These are phyloP conservation scores for Heliothis peltigera DNA, from an alignment of 2,888 invertebrate genomes.

Conservation along the genomic window DNA sequence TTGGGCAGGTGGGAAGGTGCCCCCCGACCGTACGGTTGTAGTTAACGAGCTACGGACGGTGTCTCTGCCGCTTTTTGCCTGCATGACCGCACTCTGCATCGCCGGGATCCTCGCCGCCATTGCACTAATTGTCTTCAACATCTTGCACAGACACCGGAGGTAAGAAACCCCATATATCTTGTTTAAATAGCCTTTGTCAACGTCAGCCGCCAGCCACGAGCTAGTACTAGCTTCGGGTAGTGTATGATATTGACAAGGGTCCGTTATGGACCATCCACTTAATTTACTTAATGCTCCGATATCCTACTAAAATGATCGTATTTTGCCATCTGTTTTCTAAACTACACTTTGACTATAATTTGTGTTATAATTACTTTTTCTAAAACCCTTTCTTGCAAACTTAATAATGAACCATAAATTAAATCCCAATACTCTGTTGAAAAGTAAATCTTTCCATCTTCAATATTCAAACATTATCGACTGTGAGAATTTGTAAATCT, in stretches of 20 bases:
- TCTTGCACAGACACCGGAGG: slow-evolving; percentile 97
- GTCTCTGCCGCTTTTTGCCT: slow-evolving; percentile 96
- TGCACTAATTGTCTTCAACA: slow-evolving; percentile 97
- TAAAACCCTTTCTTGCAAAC: background rate
- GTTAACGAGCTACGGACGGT: slow-evolving; percentile 95
- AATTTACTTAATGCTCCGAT: slow-evolving; percentile 40
- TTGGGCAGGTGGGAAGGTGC: slow-evolving; percentile 94
- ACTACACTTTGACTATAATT: too few species aligned
- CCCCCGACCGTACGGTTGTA: slow-evolving; percentile 98
- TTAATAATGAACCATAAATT: background rate
- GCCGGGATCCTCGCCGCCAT: slow-evolving; percentile 96
- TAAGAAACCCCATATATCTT: slow-evolving; percentile 78
- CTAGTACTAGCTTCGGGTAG: slow-evolving; percentile 55
- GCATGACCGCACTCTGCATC: slow-evolving; percentile 97
- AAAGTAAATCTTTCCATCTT: background rate
- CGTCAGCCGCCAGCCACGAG: slow-evolving; percentile 49
- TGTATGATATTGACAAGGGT: slow-evolving; percentile 67
- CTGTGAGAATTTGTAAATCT: slow-evolving; percentile 12
- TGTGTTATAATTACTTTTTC: background rate
- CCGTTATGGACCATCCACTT: slow-evolving; percentile 54
- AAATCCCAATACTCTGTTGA: background rate
- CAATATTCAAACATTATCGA: slow-evolving; percentile 1
- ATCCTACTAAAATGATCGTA: slow-evolving; percentile 6
- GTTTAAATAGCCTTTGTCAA: slow-evolving; percentile 60
- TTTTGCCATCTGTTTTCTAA: background rate